Evolutionary conservation across 2,888 invertebrate species (phyloP).

Genomic region (Sarcophaga carnaria): DNA sequence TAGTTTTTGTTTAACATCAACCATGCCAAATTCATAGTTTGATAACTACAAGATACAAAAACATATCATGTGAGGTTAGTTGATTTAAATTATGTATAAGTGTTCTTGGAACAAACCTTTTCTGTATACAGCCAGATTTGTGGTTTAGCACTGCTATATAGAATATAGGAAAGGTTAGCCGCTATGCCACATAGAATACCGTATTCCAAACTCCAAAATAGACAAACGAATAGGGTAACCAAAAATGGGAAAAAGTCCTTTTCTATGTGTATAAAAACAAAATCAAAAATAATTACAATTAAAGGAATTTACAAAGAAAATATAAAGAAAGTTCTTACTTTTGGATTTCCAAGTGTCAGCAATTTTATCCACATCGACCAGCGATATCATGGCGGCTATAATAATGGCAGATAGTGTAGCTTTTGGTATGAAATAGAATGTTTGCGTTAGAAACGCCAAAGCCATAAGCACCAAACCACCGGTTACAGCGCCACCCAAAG

Average conservation of each 20-base stretch:
- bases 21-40: slow-evolving; percentile 83
- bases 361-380: slow-evolving; percentile 88
- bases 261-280: slow-evolving; percentile 83
- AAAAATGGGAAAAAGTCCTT: slow-evolving; percentile 92
- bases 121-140: slow-evolving; percentile 84
- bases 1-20: slow-evolving; percentile 88
- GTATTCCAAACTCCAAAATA: slow-evolving; percentile 91
- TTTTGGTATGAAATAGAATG: slow-evolving; percentile 94
- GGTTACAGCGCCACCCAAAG: slow-evolving; percentile 91
- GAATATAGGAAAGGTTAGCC: slow-evolving; percentile 90
- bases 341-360: slow-evolving; percentile 89
- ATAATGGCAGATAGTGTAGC: slow-evolving; percentile 93
- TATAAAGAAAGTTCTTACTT: slow-evolving; percentile 83
- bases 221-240: slow-evolving; percentile 91
- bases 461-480: slow-evolving; percentile 90
- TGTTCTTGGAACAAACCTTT: slow-evolving; percentile 74
- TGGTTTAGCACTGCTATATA: slow-evolving; percentile 92
- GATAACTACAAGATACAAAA: slow-evolving; percentile 75
- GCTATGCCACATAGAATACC: slow-evolving; percentile 93
- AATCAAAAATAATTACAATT: neutral
- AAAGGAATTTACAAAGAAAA: no score
- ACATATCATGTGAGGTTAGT: neutral
- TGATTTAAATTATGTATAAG: neutral
- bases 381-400: slow-evolving; percentile 93
- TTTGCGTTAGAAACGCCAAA: slow-evolving; percentile 89